These are phyloP conservation scores for Austrolebias charrua DNA, from an alignment of 2,797 vertebrate genomes.

Conservation along the genomic window DNA sequence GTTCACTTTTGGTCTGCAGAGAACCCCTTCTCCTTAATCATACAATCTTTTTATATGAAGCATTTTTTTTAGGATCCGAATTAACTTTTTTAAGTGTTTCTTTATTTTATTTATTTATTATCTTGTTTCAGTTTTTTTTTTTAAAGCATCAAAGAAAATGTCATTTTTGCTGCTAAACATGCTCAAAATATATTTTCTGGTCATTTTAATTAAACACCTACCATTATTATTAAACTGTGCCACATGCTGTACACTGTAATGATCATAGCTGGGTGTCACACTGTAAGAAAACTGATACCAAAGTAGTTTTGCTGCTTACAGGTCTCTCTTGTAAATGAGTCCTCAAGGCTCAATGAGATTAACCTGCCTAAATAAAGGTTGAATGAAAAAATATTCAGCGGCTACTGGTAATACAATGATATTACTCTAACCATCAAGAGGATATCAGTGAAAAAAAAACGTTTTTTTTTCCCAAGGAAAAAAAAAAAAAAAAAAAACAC, in stretches of 20 bases:
- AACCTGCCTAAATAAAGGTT: too few species aligned
- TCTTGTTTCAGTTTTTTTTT: slow-evolving; percentile 13
- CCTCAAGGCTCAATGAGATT: too few species aligned
- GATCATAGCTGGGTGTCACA: slow-evolving; percentile 16
- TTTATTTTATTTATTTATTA: slow-evolving; percentile 34
- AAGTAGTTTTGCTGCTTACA: neutral
- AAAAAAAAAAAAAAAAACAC: neutral
- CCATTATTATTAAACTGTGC: slow-evolving; percentile 17
- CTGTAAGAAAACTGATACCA: neutral
- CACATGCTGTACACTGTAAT: slow-evolving; percentile 6
- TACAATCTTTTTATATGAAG: slow-evolving; percentile 26
- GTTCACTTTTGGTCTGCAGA: too few species aligned
- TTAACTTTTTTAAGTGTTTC: slow-evolving; percentile 2
- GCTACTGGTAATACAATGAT: neutral
- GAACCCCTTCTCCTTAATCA: too few species aligned
- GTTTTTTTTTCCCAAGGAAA: too few species aligned
- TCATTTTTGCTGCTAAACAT: slow-evolving; percentile 26
- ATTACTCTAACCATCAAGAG: neutral
- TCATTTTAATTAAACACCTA: slow-evolving; percentile 25
- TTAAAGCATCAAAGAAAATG: slow-evolving; percentile 29
- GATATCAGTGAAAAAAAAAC: neutral
- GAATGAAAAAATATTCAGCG: neutral
- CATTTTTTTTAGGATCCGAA: slow-evolving; percentile 35
- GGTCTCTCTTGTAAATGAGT: too few species aligned
- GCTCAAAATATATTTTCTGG: slow-evolving; percentile 30